A percentile compares a stretch with the other conserved stretches of the same genome.
These are phyloP conservation scores for Apeira syringaria DNA, from an alignment of 2,888 invertebrate genomes.

Conservation along the genomic window DNA sequence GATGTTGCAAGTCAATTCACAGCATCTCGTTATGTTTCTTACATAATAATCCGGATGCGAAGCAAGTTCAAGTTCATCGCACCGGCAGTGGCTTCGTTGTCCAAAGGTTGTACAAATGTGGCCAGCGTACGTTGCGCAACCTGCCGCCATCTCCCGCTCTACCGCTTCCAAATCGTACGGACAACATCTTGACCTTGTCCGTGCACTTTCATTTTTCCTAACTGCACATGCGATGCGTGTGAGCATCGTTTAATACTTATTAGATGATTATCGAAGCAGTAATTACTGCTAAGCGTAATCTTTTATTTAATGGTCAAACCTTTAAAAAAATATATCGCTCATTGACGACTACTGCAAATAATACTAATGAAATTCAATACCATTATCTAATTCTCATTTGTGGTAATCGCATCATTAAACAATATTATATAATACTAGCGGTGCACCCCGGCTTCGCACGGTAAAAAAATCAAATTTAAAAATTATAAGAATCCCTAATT, in stretches of 20 bases:
- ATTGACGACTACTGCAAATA: too few species aligned
- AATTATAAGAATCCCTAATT: too few species aligned
- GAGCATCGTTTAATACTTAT: neutral
- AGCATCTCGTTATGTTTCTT: constrained; percentile 21
- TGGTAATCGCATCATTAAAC: too few species aligned
- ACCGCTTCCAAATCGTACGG: neutral
- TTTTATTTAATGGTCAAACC: too few species aligned
- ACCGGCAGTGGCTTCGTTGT: constrained; percentile 44
- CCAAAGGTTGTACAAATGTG: constrained; percentile 33
- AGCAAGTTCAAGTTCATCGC: constrained; percentile 59
- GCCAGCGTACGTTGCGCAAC: constrained; percentile 36
- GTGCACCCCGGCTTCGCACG: too few species aligned
- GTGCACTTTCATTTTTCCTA: constrained; percentile 26
- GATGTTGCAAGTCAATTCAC: constrained; percentile 4
- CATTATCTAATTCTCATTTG: too few species aligned
- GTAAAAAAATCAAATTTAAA: too few species aligned
- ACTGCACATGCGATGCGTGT: neutral
- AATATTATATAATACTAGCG: too few species aligned
- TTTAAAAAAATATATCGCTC: too few species aligned
- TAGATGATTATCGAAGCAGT: too few species aligned
- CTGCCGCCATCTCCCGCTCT: neutral
- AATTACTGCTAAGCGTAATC: too few species aligned
- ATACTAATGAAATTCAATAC: too few species aligned
- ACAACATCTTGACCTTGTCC: constrained; percentile 15
- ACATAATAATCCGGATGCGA: constrained; percentile 29